These are phyloP conservation scores for Scarus forsteni DNA, from an alignment of 2,797 vertebrate species.

Conservation along the genomic window DNA sequence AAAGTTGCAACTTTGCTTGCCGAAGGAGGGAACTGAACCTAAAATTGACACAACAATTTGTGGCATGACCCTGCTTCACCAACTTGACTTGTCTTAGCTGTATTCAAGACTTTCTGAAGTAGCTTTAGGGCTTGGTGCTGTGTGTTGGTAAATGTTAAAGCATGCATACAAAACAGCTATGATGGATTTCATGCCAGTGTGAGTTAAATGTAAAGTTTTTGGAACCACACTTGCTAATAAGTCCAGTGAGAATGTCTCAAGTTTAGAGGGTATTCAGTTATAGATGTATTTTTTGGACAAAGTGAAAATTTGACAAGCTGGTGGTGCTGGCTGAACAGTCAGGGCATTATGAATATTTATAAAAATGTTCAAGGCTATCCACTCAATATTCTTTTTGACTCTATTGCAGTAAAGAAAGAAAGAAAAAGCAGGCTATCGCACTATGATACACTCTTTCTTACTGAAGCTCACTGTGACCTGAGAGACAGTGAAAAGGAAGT, in stretches of 20 bases:
- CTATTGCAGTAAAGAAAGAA: background rate
- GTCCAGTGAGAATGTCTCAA: background rate
- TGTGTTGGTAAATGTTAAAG: background rate
- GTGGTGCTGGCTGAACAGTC: too few species aligned
- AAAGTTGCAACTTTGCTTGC: too few species aligned
- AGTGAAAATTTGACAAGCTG: too few species aligned
- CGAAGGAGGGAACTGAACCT: too few species aligned
- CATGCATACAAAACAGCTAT: conserved; percentile 1
- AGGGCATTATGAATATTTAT: too few species aligned
- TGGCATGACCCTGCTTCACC: too few species aligned
- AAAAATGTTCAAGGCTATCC: too few species aligned
- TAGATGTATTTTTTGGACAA: too few species aligned
- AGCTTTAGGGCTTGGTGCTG: background rate
- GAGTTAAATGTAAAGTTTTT: background rate
- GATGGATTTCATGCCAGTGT: background rate
- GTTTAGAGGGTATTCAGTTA: too few species aligned
- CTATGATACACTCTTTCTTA: background rate
- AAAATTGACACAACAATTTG: too few species aligned
- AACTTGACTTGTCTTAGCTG: too few species aligned
- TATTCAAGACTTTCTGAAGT: too few species aligned
- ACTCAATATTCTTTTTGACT: background rate
- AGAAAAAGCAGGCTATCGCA: background rate
- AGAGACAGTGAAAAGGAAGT: background rate
- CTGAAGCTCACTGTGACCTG: background rate
- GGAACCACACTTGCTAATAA: background rate